A percentile compares a stretch with the other conserved stretches of the same genome.
Conservation (phyloP, 2,797 vertebrate genomes). For the Botia almorhae region DNA sequence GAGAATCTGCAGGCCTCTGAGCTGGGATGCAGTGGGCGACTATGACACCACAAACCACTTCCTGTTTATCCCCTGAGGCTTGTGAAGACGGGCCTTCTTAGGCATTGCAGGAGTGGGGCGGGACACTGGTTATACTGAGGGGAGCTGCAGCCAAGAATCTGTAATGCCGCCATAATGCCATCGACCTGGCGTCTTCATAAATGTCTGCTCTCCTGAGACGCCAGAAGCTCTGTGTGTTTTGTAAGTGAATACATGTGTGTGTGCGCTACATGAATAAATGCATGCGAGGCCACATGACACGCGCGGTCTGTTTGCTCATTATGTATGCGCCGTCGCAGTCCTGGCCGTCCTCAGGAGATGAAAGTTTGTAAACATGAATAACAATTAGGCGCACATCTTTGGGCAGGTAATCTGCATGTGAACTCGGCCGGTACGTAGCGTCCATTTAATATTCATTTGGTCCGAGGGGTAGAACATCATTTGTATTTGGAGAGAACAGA, state of each 20-base stretch:
- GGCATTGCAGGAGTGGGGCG: constrained; percentile 43
- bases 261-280: constrained; percentile 79
- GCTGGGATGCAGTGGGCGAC: background rate
- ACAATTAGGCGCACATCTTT: constrained; percentile 79
- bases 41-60: constrained; percentile 31
- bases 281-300: constrained; percentile 70
- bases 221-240: constrained; percentile 50
- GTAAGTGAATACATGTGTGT: constrained; percentile 55
- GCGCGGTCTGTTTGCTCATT: constrained; percentile 75
- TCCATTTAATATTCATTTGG: constrained; percentile 61
- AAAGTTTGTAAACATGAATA: constrained; percentile 86
- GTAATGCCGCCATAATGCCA: constrained; percentile 75
- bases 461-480: constrained; percentile 59
- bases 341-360: constrained; percentile 75
- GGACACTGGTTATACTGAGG: constrained; percentile 64
- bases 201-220: constrained; percentile 77
- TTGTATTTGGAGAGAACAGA: constrained; percentile 72
- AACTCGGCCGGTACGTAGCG: constrained; percentile 58
- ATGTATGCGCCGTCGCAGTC: constrained; percentile 69
- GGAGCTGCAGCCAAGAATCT: constrained; percentile 68
- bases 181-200: constrained; percentile 80
- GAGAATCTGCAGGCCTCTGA: constrained; percentile 10
- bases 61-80: constrained; percentile 10
- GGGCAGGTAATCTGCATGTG: constrained; percentile 81
- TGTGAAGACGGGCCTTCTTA: constrained; percentile 27